A percentile compares a stretch with the other conserved stretches of the same genome.
Evolutionary conservation across 2,888 invertebrate genomes (phyloP).

Genomic region (Hypomecis punctinalis): DNA sequence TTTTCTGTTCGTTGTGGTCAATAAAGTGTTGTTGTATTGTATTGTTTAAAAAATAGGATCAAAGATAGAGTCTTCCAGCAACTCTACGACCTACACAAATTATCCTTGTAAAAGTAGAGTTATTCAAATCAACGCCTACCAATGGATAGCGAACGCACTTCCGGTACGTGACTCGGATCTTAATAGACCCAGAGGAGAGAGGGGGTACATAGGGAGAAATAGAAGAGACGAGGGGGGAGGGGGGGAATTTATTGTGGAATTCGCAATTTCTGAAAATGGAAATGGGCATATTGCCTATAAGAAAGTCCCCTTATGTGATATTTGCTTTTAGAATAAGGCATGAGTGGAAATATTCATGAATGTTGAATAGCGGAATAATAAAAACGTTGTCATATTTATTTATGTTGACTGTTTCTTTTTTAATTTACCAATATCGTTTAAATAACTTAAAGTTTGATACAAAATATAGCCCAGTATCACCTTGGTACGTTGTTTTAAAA

Average conservation of each 20-base stretch:
- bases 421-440: too few species aligned
- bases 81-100: not conserved
- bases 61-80: too few species aligned
- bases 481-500: too few species aligned
- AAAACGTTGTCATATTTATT: slow-evolving; percentile 1
- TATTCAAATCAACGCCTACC: slow-evolving; percentile 23
- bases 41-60: too few species aligned
- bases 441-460: too few species aligned
- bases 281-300: slow-evolving; percentile 21
- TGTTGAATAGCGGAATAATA: not conserved
- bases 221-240: not conserved
- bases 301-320: slow-evolving; percentile 8
- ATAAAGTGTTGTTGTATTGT: too few species aligned
- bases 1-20: too few species aligned
- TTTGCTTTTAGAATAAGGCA: slow-evolving; percentile 9
- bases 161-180: slow-evolving; percentile 20
- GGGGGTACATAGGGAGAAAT: too few species aligned
- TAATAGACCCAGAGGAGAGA: slow-evolving; percentile 1
- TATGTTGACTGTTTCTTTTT: too few species aligned
- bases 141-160: slow-evolving; percentile 21
- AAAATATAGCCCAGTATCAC: too few species aligned
- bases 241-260: slow-evolving; percentile 9
- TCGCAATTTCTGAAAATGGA: slow-evolving; percentile 24
- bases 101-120: slow-evolving; percentile 8
- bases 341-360: slow-evolving; percentile 1